A percentile compares a stretch with the other conserved stretches of the same genome.
Evolutionary conservation across 2,797 vertebrate genomes (phyloP).

Genomic region (Sebastes vulpes): DNA sequence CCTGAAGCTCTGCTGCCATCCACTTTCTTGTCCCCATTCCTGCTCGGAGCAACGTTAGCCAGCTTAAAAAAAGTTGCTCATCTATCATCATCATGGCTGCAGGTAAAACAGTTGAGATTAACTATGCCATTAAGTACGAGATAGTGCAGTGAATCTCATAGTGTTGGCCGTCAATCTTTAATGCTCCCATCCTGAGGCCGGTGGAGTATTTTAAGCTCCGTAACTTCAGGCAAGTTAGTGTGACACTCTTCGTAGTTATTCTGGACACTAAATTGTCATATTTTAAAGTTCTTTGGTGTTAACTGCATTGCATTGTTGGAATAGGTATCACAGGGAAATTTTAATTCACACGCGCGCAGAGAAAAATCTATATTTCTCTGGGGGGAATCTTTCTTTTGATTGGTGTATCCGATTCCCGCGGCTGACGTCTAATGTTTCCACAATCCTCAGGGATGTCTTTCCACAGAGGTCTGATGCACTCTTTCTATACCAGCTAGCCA

Average conservation of each 20-base stretch:
- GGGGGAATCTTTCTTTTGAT: background rate
- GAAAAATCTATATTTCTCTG: background rate
- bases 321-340: background rate
- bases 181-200: constrained; percentile 28
- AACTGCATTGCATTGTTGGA: constrained; percentile 1
- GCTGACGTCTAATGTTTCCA: constrained; percentile 31
- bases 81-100: constrained; percentile 29
- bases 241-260: constrained; percentile 20
- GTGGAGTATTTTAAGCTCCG: constrained; percentile 54
- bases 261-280: background rate
- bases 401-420: background rate
- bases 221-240: constrained; percentile 23
- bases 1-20: background rate
- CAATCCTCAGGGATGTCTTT: constrained; percentile 27
- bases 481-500: background rate
- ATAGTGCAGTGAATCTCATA: constrained; percentile 34
- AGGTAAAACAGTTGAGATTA: constrained; percentile 54
- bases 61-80: constrained; percentile 19
- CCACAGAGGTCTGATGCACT: background rate
- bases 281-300: background rate
- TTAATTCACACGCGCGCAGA: background rate
- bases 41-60: constrained; percentile 2
- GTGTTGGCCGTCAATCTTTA: constrained; percentile 35
- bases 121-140: constrained; percentile 42
- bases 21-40: background rate